Percentiles rank a stretch among this genome's conserved stretches.
phyloP scores from a whole-genome alignment of 2,888 invertebrate species.

The Caenorhabditis becei region DNA sequence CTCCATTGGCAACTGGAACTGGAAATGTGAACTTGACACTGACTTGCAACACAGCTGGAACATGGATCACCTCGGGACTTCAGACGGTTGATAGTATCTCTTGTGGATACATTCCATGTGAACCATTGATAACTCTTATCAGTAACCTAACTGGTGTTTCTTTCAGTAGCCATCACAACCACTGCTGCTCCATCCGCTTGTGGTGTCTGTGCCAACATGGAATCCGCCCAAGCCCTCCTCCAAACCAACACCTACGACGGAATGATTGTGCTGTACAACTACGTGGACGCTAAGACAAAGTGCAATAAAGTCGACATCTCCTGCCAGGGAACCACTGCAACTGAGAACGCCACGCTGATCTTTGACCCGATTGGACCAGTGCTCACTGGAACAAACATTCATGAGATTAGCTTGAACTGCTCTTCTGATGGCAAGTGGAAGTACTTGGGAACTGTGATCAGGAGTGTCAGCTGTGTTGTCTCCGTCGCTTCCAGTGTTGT shows the following conservation, averaged over 20 bases:
- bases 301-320: conserved; percentile 63
- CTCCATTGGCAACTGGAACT: conserved; percentile 11
- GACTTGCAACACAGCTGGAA: conserved; percentile 33
- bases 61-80: conserved; percentile 39
- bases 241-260: conserved; percentile 53
- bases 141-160: no score
- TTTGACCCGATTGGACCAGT: conserved; percentile 47
- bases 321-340: conserved; percentile 56
- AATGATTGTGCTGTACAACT: conserved; percentile 66
- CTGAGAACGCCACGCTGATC: conserved; percentile 49
- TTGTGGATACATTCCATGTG: conserved; percentile 50
- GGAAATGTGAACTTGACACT: conserved; percentile 22
- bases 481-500: conserved; percentile 4
- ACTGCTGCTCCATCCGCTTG: conserved; percentile 47
- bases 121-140: neutral
- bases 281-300: conserved; percentile 29
- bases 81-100: conserved; percentile 55
- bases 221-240: conserved; percentile 44
- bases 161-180: conserved; percentile 46
- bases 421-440: conserved; percentile 57
- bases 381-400: conserved; percentile 24
- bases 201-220: conserved; percentile 60
- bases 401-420: conserved; percentile 49
- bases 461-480: conserved; percentile 57
- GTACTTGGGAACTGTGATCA: conserved; percentile 32